Percentiles rank a stretch among this genome's conserved stretches.
Conservation (phyloP, 2,888 invertebrate species). For the Mongoloraphidia duomilia region DNA sequence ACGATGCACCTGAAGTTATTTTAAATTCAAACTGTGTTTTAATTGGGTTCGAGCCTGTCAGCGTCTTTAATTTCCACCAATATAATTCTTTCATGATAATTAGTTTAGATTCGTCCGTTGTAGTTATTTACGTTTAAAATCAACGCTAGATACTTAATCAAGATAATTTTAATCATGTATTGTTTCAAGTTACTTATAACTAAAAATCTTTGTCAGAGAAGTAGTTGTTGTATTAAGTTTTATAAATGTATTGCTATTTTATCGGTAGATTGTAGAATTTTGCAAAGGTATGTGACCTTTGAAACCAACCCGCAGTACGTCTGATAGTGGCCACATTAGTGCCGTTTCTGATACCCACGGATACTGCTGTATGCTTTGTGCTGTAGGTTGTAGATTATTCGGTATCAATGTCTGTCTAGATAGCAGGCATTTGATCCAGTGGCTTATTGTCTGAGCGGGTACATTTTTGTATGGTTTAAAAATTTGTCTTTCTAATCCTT, state of each 20-base stretch:
- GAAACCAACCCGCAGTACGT: too few species aligned
- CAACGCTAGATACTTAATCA: conserved; percentile 5
- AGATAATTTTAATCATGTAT: too few species aligned
- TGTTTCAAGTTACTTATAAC: too few species aligned
- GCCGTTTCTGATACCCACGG: neutral
- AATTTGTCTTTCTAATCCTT: conserved; percentile 9
- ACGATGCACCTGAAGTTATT: conserved; percentile 17
- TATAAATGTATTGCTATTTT: neutral
- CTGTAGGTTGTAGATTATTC: too few species aligned
- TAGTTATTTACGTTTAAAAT: neutral
- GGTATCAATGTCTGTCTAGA: too few species aligned
- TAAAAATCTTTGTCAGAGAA: too few species aligned
- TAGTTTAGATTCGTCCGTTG: too few species aligned
- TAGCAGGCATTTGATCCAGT: too few species aligned
- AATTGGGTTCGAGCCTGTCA: conserved; percentile 5
- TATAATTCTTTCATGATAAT: conserved; percentile 7
- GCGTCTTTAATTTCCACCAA: conserved; percentile 13
- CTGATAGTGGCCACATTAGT: neutral
- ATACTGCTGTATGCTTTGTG: neutral
- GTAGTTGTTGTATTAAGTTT: neutral
- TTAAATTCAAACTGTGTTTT: conserved; percentile 9
- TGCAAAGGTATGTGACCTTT: neutral
- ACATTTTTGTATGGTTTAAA: too few species aligned
- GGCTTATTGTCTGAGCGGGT: too few species aligned
- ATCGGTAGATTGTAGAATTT: neutral